Base-by-base conservation (phyloP, 2,888 invertebrate species). In the Operophtera brumata region DNA sequence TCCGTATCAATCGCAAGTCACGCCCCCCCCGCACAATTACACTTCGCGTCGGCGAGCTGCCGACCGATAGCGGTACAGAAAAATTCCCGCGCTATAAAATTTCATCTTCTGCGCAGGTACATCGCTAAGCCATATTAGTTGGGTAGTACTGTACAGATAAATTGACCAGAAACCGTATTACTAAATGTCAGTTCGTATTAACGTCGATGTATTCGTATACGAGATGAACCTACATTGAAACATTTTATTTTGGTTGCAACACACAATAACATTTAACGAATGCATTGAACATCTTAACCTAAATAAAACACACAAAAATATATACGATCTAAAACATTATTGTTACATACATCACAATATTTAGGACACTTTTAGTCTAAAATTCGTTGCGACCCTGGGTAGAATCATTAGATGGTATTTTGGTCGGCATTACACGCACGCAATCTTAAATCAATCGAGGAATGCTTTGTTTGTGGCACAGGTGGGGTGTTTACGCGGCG, bases 271-370 rank as follows among this genome's bases (percentile, higher is more conserved):
- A 88, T 86, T 86, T 86, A 68, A 78, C 89, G 84, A 86, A 87
- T 77, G 86, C 83, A 62, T 70, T 63, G 61, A 70, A 71, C 73
- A 76, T 69, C 85, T 84, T 87, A 88, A 73, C 71, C 81, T 84
- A 82, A 82, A 84, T 82, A 88, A 63, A 84, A 88, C 84, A 85
- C 88, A 89, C 85, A 86, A 89, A 89, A 88, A 88, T 88, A 89
- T 84, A 86, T 78, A 78, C 79, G 55, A 82, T 87, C 84, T 86
- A 84, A 87, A 87, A 87, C 81, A 80, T 89, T 89, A 89, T 89
- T 88, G 89, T 89, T 86, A 84, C 80, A 80, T 79, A 86, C 87
- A 90, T 89, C 89, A 90, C 89, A 90, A 77, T 85, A 77, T 68
- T 80, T 83, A 86, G 87, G 86, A 87, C 85, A 86, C 80, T 83